phyloP scores from a whole-genome alignment of 2,888 invertebrate species.

The Lottia gigantea region DNA sequence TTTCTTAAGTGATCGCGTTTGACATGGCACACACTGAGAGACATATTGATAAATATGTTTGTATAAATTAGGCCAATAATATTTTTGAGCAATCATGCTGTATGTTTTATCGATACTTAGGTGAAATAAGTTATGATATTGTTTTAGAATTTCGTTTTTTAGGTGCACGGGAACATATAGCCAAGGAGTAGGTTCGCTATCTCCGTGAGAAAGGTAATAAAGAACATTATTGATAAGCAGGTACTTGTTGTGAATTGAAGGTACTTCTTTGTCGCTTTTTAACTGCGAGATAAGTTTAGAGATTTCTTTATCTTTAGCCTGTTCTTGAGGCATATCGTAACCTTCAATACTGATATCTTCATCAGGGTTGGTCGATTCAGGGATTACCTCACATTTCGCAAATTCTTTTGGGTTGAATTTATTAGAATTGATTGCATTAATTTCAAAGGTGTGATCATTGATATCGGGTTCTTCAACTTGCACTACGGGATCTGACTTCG shows the following conservation, averaged over 20 bases:
- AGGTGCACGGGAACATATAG: background rate
- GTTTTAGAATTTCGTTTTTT: background rate
- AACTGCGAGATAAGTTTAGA: background rate
- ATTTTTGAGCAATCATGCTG: background rate
- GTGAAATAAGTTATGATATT: conserved; percentile 2
- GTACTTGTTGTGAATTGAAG: background rate
- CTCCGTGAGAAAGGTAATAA: background rate
- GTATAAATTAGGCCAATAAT: background rate
- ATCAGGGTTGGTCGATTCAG: background rate
- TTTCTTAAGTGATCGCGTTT: conserved; percentile 19
- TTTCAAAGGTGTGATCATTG: background rate
- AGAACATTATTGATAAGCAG: background rate
- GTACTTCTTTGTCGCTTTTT: background rate
- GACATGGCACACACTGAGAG: conserved; percentile 21
- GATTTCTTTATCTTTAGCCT: background rate
- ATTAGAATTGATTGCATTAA: background rate
- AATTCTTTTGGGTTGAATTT: background rate
- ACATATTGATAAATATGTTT: too few species aligned
- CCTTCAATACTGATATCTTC: background rate
- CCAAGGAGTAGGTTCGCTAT: background rate
- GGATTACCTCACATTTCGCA: background rate
- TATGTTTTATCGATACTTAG: background rate
- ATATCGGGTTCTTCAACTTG: background rate
- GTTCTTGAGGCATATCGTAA: background rate
- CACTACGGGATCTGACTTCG: too few species aligned